These are phyloP conservation scores for Brachionus plicatilis DNA, from an alignment of 1,140 invertebrate species.

Conservation along the genomic window DNA sequence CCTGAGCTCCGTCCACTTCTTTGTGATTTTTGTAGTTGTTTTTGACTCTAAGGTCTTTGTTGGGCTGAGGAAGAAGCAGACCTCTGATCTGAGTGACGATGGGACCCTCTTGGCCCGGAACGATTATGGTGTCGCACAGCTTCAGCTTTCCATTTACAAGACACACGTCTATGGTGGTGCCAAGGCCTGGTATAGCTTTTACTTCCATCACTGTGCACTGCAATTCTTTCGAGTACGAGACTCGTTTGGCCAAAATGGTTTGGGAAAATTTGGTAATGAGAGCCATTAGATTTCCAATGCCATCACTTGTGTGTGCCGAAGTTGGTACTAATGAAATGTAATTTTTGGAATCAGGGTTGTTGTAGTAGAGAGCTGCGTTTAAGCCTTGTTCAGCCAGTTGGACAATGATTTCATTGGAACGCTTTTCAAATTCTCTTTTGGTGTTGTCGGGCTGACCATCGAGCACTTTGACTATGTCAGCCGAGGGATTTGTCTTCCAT, in stretches of 20 bases:
- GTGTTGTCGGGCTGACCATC: slow-evolving; percentile 78
- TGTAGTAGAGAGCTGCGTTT: slow-evolving; percentile 88
- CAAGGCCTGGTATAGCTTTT: slow-evolving; percentile 91
- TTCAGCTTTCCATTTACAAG: slow-evolving; percentile 86
- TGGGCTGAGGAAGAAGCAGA: slow-evolving; percentile 90
- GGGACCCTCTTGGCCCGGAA: slow-evolving; percentile 94
- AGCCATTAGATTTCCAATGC: slow-evolving; percentile 93
- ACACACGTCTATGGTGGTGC: slow-evolving; percentile 97
- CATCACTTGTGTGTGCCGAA: slow-evolving; percentile 90
- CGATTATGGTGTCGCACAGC: slow-evolving; percentile 86
- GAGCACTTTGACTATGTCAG: slow-evolving; percentile 81
- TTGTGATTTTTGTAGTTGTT: slow-evolving; percentile 92
- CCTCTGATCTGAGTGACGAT: slow-evolving; percentile 95
- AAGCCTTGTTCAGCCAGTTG: slow-evolving; percentile 92
- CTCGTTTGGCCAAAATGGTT: slow-evolving; percentile 75
- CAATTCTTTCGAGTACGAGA: slow-evolving; percentile 86
- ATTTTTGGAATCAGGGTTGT: slow-evolving; percentile 83
- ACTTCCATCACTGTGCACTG: slow-evolving; percentile 92
- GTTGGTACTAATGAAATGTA: slow-evolving; percentile 95
- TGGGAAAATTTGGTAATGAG: slow-evolving; percentile 88
- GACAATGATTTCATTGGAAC: slow-evolving; percentile 76
- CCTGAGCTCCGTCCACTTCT: slow-evolving; percentile 88
- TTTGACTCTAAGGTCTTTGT: slow-evolving; percentile 88
- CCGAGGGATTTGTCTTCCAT: slow-evolving; percentile 83
- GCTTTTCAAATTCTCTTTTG: slow-evolving; percentile 85